phyloP scores from a whole-genome alignment of 2,888 invertebrate genomes.

The Neuroscelio doddi region DNA sequence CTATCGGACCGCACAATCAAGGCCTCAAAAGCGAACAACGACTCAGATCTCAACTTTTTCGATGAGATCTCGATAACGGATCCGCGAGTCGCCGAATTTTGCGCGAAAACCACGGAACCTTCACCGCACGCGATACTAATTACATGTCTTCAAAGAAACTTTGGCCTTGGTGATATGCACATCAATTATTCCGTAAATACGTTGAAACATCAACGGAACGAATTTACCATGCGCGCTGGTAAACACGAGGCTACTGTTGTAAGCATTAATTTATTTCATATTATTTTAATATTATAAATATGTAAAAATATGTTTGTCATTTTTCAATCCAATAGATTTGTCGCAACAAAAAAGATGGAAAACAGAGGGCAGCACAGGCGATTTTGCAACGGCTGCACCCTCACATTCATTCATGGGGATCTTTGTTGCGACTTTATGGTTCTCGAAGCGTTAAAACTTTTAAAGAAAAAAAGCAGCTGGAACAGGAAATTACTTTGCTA shows the following conservation, averaged over 20 bases:
- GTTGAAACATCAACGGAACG: conserved; percentile 91
- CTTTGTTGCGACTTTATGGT: conserved; percentile 92
- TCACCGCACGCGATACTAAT: conserved; percentile 94
- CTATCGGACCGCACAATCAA: conserved; percentile 68
- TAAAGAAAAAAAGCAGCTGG: conserved; percentile 93
- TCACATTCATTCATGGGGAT: conserved; percentile 95
- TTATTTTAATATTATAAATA: conserved; percentile 71
- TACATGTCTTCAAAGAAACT: conserved; percentile 93
- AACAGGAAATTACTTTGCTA: conserved; percentile 93
- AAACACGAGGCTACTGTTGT: conserved; percentile 90
- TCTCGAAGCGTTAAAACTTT: conserved; percentile 92
- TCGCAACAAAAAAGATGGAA: conserved; percentile 96
- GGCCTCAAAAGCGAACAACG: conserved; percentile 66
- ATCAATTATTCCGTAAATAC: conserved; percentile 91
- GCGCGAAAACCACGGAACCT: conserved; percentile 96
- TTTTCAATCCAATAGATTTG: conserved; percentile 75
- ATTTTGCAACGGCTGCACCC: conserved; percentile 94
- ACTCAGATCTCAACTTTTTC: conserved; percentile 78
- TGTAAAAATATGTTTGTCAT: neutral
- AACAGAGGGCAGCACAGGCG: conserved; percentile 95
- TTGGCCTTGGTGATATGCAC: conserved; percentile 90
- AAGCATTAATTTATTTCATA: conserved; percentile 72
- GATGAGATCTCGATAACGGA: conserved; percentile 95
- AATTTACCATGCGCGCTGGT: conserved; percentile 95
- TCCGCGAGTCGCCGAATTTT: conserved; percentile 94